Conservation (phyloP, 1,140 invertebrate species). For the Patella vulgata region DNA sequence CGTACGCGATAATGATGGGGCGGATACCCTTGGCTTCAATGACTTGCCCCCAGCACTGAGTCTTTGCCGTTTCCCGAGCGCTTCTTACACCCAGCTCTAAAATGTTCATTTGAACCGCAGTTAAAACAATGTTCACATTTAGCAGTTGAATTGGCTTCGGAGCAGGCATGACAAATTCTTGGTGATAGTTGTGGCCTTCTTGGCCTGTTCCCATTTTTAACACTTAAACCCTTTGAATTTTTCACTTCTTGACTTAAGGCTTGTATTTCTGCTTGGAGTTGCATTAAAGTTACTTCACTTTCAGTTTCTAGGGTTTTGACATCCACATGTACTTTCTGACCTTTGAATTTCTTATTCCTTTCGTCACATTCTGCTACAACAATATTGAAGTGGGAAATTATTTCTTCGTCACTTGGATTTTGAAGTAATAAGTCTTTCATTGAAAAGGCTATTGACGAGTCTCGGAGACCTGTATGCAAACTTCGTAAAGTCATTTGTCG, state of each 20-base stretch:
- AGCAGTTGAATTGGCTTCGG: background rate
- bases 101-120: background rate
- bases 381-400: background rate
- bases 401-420: background rate
- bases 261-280: background rate
- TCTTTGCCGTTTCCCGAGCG: background rate
- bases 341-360: background rate
- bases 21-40: background rate
- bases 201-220: background rate
- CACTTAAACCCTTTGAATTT: background rate
- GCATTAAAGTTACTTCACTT: background rate
- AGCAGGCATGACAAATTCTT: background rate
- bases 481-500: no score
- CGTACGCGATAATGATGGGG: background rate
- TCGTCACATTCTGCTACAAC: background rate
- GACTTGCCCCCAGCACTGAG: background rate
- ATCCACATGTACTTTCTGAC: background rate
- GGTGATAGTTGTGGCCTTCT: background rate
- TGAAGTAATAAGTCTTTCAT: background rate
- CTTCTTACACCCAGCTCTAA: background rate
- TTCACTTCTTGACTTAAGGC: background rate
- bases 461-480: background rate
- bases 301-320: background rate
- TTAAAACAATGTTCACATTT: constrained; percentile 3
- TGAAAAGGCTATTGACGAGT: background rate